phyloP scores from a whole-genome alignment of 2,888 invertebrate genomes.

The Cyclophora albipunctata region DNA sequence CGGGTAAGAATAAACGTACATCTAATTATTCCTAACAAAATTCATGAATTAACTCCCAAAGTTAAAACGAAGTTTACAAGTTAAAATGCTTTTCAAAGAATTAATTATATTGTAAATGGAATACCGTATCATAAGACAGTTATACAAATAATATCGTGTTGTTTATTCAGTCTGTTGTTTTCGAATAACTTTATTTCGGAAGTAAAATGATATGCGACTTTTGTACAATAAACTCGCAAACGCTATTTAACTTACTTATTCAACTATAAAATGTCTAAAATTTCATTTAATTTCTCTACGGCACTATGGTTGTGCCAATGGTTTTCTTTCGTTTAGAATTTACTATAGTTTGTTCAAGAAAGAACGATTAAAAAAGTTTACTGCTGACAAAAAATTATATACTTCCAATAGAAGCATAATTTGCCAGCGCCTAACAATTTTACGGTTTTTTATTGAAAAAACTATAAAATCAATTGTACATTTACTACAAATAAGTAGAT shows the following conservation, averaged over 20 bases:
- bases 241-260: slow-evolving; percentile 3
- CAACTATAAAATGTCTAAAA: slow-evolving; percentile 7
- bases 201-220: slow-evolving; percentile 29
- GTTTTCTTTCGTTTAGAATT: not conserved
- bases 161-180: slow-evolving; percentile 26
- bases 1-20: slow-evolving; percentile 24
- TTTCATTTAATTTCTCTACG: slow-evolving; percentile 10
- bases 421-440: too few species aligned
- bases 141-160: slow-evolving; percentile 6
- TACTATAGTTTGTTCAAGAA: not conserved
- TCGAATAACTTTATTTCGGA: slow-evolving; percentile 14
- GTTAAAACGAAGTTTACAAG: slow-evolving; percentile 1
- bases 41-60: not conserved
- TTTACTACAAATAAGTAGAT: too few species aligned
- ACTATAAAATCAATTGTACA: too few species aligned
- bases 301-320: not conserved
- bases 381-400: too few species aligned
- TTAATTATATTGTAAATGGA: slow-evolving; percentile 13
- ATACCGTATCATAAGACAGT: slow-evolving; percentile 37
- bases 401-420: too few species aligned
- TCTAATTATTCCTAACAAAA: not conserved
- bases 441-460: too few species aligned
- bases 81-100: slow-evolving; percentile 2
- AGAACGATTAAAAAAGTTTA: too few species aligned
- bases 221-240: slow-evolving; percentile 18